A percentile compares a stretch with the other conserved stretches of the same genome.
Evolutionary conservation across 2,113 vertebrate genomes (phyloP).

Genomic region (Dendropsophus ebraccatus): DNA sequence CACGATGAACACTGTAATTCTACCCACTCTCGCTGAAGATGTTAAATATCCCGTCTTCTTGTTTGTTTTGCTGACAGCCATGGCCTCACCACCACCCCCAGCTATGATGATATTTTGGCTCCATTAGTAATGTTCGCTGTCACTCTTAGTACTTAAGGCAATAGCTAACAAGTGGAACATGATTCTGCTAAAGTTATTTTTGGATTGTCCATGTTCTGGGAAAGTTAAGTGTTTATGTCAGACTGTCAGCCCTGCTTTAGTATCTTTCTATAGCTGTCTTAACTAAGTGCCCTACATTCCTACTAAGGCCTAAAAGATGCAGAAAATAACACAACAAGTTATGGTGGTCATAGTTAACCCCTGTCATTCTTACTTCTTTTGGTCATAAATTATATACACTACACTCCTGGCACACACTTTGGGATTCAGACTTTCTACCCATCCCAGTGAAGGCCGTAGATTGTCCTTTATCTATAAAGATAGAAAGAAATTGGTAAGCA

Average conservation of each 20-base stretch:
- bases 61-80: neutral
- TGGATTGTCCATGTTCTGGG: conserved; percentile 46
- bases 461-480: too few species aligned
- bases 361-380: neutral
- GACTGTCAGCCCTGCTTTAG: conserved; percentile 15
- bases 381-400: too few species aligned
- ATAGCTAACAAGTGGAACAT: conserved; percentile 3
- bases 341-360: neutral
- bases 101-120: neutral
- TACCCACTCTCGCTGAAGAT: neutral
- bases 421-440: neutral
- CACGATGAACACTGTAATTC: neutral
- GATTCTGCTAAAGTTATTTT: conserved; percentile 43
- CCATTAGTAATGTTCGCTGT: neutral
- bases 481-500: too few species aligned
- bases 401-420: neutral
- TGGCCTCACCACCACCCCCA: neutral
- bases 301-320: neutral
- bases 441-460: neutral
- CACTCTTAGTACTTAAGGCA: neutral
- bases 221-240: conserved; percentile 48
- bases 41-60: neutral
- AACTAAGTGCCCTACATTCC: too few species aligned
- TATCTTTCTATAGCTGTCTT: neutral
- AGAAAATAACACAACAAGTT: neutral